These are phyloP conservation scores for Thaumatotibia leucotreta DNA, from an alignment of 1,140 invertebrate species.

Conservation along the genomic window DNA sequence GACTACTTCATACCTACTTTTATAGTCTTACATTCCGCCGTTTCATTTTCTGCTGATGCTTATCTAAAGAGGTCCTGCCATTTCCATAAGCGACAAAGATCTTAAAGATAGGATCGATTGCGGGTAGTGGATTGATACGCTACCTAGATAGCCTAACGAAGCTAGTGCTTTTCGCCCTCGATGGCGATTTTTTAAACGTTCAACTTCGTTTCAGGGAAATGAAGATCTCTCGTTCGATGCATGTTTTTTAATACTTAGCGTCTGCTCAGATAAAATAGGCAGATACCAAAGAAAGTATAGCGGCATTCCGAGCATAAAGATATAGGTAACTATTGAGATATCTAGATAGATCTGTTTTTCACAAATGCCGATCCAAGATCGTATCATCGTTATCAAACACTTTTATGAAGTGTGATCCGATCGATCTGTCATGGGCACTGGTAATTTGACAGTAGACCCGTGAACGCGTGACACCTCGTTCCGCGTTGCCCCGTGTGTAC, in stretches of 20 bases:
- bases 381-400: background rate
- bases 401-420: constrained; percentile 35
- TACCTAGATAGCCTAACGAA: background rate
- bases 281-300: background rate
- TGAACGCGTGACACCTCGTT: constrained; percentile 25
- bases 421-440: constrained; percentile 13
- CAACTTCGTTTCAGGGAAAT: background rate
- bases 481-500: constrained; percentile 34
- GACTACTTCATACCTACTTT: constrained; percentile 37
- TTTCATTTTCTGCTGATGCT: background rate
- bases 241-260: background rate
- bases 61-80: background rate
- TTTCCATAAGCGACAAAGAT: constrained; percentile 11
- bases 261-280: background rate
- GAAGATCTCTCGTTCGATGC: background rate
- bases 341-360: too few relatives aligned
- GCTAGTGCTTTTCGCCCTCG: background rate
- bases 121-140: background rate
- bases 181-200: background rate
- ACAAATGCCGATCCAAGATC: background rate
- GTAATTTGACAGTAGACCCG: constrained; percentile 18
- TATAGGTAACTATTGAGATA: too few relatives aligned
- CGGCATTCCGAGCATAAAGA: background rate
- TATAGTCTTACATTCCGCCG: constrained; percentile 3
- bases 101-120: constrained; percentile 1